Conservation (phyloP, 92 coral and sea anemone species). For the Epizoanthus illoricatus region DNA sequence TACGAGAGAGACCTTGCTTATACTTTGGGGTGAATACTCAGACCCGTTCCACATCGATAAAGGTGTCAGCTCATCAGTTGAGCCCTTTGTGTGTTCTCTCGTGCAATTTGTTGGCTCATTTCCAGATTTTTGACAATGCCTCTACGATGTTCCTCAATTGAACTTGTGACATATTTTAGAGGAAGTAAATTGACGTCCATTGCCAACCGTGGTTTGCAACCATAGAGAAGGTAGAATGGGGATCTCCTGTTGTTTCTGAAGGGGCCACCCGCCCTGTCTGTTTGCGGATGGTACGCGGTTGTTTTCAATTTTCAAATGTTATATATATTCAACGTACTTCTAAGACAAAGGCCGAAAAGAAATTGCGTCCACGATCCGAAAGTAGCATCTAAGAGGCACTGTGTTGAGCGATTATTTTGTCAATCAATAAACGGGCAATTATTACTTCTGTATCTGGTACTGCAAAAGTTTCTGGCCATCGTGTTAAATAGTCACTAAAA, state of each 20-base stretch:
- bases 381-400: conserved; percentile 44
- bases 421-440: conserved; percentile 33
- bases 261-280: conserved; percentile 54
- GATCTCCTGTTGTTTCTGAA: not conserved
- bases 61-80: not conserved
- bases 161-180: not conserved
- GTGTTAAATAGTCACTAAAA: conserved; percentile 55
- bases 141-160: conserved; percentile 1
- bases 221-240: no score
- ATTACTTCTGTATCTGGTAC: conserved; percentile 45
- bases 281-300: conserved; percentile 28
- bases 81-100: not conserved
- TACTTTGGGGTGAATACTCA: no score
- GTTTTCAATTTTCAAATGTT: conserved; percentile 32
- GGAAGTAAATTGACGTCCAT: conserved; percentile 11
- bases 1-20: no score
- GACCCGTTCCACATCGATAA: no score
- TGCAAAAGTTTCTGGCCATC: conserved; percentile 61
- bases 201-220: not conserved
- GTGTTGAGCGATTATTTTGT: not conserved
- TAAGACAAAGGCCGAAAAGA: conserved; percentile 19
- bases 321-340: conserved; percentile 36
- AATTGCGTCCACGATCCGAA: conserved; percentile 41
- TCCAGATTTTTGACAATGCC: conserved; percentile 7
- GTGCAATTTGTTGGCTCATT: conserved; percentile 1